Percentiles rank a stretch among this genome's conserved stretches.
phyloP scores from a whole-genome alignment of 2,888 invertebrate genomes.

The Dysmachus trigonus region DNA sequence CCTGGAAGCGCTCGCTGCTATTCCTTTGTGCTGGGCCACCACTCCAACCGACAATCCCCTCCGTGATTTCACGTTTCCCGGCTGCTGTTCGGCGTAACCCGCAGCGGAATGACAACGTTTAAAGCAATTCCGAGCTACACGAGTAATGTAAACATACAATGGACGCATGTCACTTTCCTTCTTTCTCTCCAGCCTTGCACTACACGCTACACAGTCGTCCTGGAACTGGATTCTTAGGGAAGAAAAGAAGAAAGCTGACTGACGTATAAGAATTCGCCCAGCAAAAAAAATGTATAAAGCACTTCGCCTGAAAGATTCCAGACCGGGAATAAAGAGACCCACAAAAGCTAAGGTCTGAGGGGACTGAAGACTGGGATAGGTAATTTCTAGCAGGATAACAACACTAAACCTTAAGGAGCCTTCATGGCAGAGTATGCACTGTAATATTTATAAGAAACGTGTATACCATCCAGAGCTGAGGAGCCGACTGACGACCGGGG shows the following conservation, averaged over 20 bases:
- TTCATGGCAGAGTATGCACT: neutral
- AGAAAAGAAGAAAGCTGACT: neutral
- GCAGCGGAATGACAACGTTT: constrained; percentile 6
- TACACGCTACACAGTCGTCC: neutral
- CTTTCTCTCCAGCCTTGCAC: neutral
- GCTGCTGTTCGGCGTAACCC: neutral
- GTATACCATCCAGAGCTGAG: neutral
- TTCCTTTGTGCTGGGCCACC: neutral
- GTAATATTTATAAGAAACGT: constrained; percentile 41
- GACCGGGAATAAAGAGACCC: neutral
- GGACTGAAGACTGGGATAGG: neutral
- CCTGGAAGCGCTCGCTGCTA: neutral
- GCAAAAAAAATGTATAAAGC: neutral
- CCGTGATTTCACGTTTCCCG: constrained; percentile 1
- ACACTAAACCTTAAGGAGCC: neutral
- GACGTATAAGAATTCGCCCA: neutral
- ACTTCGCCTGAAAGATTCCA: neutral
- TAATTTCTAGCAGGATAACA: constrained; percentile 18
- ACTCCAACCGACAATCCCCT: neutral
- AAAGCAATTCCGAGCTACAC: neutral
- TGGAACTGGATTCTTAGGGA: neutral
- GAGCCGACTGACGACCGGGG: constrained; percentile 36
- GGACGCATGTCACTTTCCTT: constrained; percentile 1
- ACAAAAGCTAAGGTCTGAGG: neutral
- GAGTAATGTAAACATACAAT: constrained; percentile 11